Conservation (phyloP, 2,797 vertebrate species). For the Manis pentadactyla region DNA sequence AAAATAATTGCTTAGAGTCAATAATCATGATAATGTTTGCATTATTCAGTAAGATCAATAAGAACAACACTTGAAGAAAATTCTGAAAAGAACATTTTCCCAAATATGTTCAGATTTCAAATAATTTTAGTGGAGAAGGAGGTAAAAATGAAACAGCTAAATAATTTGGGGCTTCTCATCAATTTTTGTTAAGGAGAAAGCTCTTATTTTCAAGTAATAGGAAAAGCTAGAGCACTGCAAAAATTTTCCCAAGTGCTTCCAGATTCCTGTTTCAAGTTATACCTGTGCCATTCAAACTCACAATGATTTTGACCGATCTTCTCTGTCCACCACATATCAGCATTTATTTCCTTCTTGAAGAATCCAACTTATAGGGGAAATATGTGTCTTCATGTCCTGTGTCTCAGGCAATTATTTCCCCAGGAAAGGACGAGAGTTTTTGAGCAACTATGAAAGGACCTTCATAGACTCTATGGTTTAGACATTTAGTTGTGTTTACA, state of each 20-base stretch:
- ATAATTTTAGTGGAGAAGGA: background rate
- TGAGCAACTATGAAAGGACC: background rate
- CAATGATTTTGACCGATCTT: background rate
- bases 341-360: background rate
- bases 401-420: background rate
- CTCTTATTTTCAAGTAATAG: background rate
- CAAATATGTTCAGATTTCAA: background rate
- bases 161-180: background rate
- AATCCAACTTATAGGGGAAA: background rate
- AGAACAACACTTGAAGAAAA: background rate
- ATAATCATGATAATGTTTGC: no score
- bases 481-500: no score
- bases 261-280: background rate
- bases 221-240: background rate
- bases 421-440: background rate
- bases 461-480: background rate
- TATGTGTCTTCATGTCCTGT: background rate
- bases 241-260: background rate
- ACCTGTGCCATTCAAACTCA: background rate
- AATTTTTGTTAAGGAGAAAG: background rate
- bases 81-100: background rate
- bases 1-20: no score
- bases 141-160: background rate
- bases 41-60: no score
- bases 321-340: background rate